A percentile compares a stretch with the other conserved stretches of the same genome.
phyloP scores from a whole-genome alignment of 35 echinoderm and acorn worm genomes.

The Amphiura filiformis region DNA sequence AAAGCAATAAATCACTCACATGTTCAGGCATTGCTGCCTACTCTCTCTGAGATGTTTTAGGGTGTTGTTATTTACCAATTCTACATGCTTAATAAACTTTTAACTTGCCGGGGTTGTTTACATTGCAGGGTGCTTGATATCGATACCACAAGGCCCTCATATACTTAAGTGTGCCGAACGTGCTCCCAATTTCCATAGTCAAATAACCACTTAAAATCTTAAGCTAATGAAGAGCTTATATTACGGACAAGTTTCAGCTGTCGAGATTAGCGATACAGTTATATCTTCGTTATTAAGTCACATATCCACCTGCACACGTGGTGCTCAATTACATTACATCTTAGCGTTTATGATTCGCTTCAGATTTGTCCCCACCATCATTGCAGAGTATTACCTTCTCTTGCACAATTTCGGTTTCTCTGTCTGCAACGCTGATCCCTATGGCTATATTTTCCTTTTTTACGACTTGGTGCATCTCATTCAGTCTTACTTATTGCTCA shows the following conservation, averaged over 20 bases:
- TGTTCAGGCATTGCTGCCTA: too few relatives aligned
- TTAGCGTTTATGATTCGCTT: neutral
- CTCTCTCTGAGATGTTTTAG: too few relatives aligned
- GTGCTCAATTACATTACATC: neutral
- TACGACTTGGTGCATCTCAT: neutral
- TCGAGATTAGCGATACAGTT: neutral
- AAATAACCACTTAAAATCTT: neutral
- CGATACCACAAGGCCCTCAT: too few relatives aligned
- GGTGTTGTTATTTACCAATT: too few relatives aligned
- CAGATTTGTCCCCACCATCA: neutral
- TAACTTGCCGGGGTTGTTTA: too few relatives aligned
- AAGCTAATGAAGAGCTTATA: neutral
- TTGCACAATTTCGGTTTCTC: neutral
- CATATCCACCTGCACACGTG: neutral
- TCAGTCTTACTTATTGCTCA: neutral
- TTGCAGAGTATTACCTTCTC: neutral
- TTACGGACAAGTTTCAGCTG: conserved; percentile 3
- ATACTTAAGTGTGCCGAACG: neutral
- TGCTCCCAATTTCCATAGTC: neutral
- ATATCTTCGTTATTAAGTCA: neutral
- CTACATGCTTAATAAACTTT: too few relatives aligned
- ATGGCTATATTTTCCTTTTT: neutral
- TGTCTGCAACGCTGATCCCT: neutral
- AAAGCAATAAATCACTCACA: too few relatives aligned
- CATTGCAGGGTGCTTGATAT: too few relatives aligned